phyloP scores from a whole-genome alignment of 2,888 invertebrate species.

The Eumacrocentrus americanus region DNA sequence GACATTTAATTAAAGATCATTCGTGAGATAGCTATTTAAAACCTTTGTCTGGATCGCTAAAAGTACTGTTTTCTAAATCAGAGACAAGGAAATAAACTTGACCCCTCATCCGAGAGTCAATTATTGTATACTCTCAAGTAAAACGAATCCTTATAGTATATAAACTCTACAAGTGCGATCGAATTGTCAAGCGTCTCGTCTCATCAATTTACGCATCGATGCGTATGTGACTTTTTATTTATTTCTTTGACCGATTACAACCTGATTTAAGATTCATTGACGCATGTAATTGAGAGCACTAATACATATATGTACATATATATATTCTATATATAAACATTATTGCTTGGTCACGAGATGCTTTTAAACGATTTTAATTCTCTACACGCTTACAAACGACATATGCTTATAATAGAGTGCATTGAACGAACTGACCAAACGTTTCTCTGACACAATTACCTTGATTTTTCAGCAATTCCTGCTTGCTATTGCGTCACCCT shows the following conservation, averaged over 20 bases:
- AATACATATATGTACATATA: neutral
- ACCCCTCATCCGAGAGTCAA: slow-evolving; percentile 17
- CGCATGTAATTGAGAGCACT: neutral
- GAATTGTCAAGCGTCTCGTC: neutral
- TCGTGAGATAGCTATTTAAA: too few species aligned
- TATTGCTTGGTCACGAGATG: neutral
- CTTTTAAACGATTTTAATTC: slow-evolving; percentile 1
- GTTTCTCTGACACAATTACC: neutral
- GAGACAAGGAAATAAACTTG: slow-evolving; percentile 10
- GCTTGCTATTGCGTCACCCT: neutral
- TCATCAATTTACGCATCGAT: neutral
- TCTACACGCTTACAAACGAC: neutral
- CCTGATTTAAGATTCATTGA: neutral
- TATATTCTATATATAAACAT: neutral
- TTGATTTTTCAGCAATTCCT: neutral
- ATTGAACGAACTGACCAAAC: neutral
- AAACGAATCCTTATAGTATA: neutral
- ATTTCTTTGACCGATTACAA: neutral
- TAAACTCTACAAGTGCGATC: neutral
- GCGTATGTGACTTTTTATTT: too few species aligned
- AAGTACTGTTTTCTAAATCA: neutral
- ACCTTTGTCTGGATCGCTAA: too few species aligned
- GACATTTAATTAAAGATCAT: too few species aligned
- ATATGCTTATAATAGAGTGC: neutral
- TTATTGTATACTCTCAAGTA: neutral